phyloP scores from a whole-genome alignment of 1,140 invertebrate genomes.

The Drosophila subpulchrella region DNA sequence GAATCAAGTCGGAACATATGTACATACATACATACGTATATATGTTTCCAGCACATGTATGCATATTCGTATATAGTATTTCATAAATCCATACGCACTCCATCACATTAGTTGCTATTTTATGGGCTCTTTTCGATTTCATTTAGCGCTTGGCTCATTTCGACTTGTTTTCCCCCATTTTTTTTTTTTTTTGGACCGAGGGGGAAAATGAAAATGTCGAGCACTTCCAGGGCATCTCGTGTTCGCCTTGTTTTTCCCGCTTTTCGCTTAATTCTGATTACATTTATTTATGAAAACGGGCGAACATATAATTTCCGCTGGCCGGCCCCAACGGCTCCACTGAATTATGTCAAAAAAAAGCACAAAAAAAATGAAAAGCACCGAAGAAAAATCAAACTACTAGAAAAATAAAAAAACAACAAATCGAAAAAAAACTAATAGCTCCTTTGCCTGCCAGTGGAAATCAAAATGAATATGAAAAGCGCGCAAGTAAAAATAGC shows the following conservation, averaged over 20 bases:
- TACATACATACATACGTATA: conserved; percentile 8
- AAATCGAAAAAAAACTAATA: conserved; percentile 41
- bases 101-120: conserved; percentile 56
- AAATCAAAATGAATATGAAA: conserved; percentile 58
- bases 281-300: conserved; percentile 63
- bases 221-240: conserved; percentile 42
- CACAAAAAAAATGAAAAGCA: conserved; percentile 21
- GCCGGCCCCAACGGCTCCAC: conserved; percentile 40
- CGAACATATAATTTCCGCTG: conserved; percentile 73
- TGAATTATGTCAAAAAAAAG: conserved; percentile 66
- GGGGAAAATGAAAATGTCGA: conserved; percentile 7
- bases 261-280: conserved; percentile 48
- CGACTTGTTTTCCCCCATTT: conserved; percentile 9
- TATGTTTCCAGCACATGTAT: conserved; percentile 17
- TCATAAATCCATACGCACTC: conserved; percentile 57
- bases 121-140: conserved; percentile 55
- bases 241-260: conserved; percentile 21
- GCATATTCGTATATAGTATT: conserved; percentile 34
- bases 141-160: conserved; percentile 52
- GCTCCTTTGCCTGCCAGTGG: conserved; percentile 32
- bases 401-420: conserved; percentile 26
- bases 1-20: conserved; percentile 15
- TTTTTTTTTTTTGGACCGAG: not conserved
- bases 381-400: conserved; percentile 34
- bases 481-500: conserved; percentile 49